Conservation (phyloP, 2,797 vertebrate species). For the Spinus pinus region DNA sequence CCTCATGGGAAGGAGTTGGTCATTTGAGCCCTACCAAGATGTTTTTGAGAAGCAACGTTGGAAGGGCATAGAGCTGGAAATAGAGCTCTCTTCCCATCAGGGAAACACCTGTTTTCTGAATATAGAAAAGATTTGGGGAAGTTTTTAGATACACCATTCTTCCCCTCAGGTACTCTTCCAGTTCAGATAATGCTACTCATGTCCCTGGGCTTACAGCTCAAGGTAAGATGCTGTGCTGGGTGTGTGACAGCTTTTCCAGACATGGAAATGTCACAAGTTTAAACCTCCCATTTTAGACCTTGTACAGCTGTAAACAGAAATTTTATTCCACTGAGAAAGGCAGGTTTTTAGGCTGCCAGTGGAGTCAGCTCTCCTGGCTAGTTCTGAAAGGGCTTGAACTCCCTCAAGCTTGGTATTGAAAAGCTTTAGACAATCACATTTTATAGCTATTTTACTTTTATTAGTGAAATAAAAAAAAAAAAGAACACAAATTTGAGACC, state of each 20-base stretch:
- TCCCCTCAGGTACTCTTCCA: neutral
- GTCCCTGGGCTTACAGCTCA: conserved; percentile 2
- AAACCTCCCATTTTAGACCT: conserved; percentile 5
- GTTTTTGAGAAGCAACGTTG: neutral
- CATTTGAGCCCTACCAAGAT: neutral
- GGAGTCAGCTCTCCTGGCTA: neutral
- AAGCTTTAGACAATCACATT: neutral
- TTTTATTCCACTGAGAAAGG: conserved; percentile 41
- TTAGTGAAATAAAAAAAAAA: neutral
- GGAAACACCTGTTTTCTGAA: neutral
- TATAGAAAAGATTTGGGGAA: neutral
- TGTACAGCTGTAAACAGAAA: conserved; percentile 1
- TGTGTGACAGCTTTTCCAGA: neutral
- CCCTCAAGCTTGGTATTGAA: conserved; percentile 23
- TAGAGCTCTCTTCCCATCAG: neutral
- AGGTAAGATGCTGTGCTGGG: conserved; percentile 1
- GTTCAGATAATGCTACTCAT: conserved; percentile 31
- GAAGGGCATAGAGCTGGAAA: neutral
- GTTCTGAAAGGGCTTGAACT: conserved; percentile 45
- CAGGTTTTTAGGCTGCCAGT: neutral
- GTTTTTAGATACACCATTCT: neutral
- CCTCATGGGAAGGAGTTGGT: neutral
- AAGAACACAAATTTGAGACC: neutral
- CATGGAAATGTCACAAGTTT: conserved; percentile 55
- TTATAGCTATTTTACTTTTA: conserved; percentile 21